phyloP scores from a whole-genome alignment of 2,797 vertebrate genomes.

The Chelonia mydas region DNA sequence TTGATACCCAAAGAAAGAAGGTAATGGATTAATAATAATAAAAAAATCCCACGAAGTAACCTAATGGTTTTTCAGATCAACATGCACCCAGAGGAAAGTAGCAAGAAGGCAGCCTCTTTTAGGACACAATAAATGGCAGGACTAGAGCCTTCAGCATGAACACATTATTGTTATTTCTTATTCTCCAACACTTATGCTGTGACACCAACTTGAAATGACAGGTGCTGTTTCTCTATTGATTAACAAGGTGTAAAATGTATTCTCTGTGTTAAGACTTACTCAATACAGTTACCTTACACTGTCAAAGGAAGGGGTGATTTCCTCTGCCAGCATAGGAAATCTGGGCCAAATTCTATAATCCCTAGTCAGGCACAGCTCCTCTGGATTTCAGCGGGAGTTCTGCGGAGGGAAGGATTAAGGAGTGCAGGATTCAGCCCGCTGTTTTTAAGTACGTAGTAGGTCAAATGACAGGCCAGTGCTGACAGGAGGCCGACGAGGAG shows the following conservation, averaged over 20 bases:
- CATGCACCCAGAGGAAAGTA: slow-evolving; percentile 15
- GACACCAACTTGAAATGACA: slow-evolving; percentile 56
- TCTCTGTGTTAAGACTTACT: slow-evolving; percentile 11
- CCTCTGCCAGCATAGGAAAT: slow-evolving; percentile 29
- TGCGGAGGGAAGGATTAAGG: accelerated
- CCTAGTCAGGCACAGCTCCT: background rate
- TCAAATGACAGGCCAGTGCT: background rate
- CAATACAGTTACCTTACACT: background rate
- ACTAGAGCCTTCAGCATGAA: slow-evolving; percentile 69
- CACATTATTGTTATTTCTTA: slow-evolving; percentile 71
- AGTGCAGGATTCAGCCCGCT: background rate
- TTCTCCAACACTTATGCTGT: slow-evolving; percentile 40
- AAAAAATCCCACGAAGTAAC: slow-evolving; percentile 17
- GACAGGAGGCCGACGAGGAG: background rate
- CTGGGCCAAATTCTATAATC: slow-evolving; percentile 37
- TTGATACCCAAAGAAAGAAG: background rate
- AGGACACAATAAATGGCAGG: slow-evolving; percentile 54
- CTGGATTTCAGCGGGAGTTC: background rate
- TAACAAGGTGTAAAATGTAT: slow-evolving; percentile 48
- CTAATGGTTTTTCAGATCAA: slow-evolving; percentile 52
- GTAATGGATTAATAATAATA: background rate
- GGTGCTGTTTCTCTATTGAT: slow-evolving; percentile 57
- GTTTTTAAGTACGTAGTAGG: background rate
- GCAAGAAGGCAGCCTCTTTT: slow-evolving; percentile 45
- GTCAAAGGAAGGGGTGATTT: slow-evolving; percentile 39